Conservation (phyloP, 2,797 vertebrate genomes). For the Oophaga sylvatica region DNA sequence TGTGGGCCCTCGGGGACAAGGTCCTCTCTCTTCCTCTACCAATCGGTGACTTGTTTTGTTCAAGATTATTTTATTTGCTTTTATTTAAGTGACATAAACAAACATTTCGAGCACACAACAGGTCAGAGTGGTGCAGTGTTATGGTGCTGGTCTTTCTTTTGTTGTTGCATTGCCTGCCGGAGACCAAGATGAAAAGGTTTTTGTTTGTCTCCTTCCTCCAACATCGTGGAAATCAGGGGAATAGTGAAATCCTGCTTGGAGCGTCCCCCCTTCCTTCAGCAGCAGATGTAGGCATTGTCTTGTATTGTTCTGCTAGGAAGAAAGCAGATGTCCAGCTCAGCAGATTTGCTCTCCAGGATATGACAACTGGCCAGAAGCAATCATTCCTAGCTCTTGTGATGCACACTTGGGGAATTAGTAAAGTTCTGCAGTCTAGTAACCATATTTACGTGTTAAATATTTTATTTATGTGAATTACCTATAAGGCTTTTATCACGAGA, state of each 20-base stretch:
- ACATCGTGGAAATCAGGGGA: conserved; percentile 21
- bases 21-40: no score
- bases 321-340: conserved; percentile 38
- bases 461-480: not conserved
- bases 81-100: not conserved
- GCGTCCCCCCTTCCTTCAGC: not conserved
- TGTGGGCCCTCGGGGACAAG: no score
- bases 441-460: not conserved
- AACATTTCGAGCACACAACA: not conserved
- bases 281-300: conserved; percentile 21
- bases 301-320: conserved; percentile 7
- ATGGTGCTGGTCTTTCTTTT: not conserved
- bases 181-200: conserved; percentile 17
- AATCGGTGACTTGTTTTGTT: no score
- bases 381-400: not conserved
- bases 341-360: conserved; percentile 10
- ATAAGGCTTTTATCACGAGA: not conserved
- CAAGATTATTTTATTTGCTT: no score
- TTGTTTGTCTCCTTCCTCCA: conserved; percentile 22
- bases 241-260: not conserved
- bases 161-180: not conserved
- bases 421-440: not conserved
- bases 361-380: conserved; percentile 14
- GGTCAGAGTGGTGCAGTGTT: not conserved
- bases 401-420: not conserved